Conservation (phyloP, 1,140 invertebrate species). For the Procambarus virginalis region DNA sequence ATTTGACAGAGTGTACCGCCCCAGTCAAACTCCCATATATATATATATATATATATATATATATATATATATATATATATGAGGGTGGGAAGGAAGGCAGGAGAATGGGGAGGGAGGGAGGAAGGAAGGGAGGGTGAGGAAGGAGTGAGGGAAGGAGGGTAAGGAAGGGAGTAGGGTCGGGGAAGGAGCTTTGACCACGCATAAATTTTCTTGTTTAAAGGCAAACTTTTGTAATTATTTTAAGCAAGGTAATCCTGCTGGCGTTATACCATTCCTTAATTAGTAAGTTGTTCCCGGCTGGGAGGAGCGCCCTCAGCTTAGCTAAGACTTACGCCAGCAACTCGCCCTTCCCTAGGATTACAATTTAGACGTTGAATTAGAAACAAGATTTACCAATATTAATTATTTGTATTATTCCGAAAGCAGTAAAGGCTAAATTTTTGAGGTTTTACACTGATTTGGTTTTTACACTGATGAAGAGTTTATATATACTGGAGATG, state of each 20-base stretch:
- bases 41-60: no score
- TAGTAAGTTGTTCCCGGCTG: not conserved
- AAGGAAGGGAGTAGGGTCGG: not conserved
- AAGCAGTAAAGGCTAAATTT: no score
- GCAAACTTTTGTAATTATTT: constrained; percentile 20
- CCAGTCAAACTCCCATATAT: no score
- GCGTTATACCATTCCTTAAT: constrained; percentile 16
- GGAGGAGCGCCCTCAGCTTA: not conserved
- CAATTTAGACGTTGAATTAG: no score
- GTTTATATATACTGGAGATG: no score
- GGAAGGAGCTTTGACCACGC: not conserved
- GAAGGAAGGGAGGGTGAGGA: not conserved
- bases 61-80: no score
- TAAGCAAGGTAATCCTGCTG: constrained; percentile 1
- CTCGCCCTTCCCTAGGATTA: not conserved
- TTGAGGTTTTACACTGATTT: no score
- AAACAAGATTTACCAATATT: no score
- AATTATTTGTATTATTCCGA: no score
- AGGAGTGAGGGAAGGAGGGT: no score
- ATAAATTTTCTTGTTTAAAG: constrained; percentile 7
- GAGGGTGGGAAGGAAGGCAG: not conserved
- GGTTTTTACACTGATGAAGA: no score
- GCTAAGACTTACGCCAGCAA: not conserved
- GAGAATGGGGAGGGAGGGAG: not conserved
- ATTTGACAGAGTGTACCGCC: no score